A percentile compares a stretch with the other conserved stretches of the same genome.
Evolutionary conservation across 2,888 invertebrate species (phyloP).

Genomic region (Phrixothrix hirtus): DNA sequence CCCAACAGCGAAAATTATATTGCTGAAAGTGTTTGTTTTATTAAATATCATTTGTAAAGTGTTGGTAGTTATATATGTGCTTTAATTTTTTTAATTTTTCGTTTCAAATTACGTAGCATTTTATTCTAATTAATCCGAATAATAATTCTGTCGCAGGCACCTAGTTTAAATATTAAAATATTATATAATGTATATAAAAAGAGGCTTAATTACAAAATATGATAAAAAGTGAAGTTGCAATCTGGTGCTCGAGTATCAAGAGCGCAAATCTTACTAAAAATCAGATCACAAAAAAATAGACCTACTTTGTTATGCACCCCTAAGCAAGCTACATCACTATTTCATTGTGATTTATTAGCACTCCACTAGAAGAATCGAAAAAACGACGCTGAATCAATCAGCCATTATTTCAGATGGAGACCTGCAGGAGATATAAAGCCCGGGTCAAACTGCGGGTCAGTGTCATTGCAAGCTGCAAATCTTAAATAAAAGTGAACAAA

Average conservation of each 20-base stretch:
- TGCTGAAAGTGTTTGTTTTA: no score
- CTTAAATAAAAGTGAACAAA: no score
- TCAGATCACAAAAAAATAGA: constrained; percentile 49
- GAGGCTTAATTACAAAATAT: constrained; percentile 14
- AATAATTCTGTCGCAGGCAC: neutral
- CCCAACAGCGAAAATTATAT: no score
- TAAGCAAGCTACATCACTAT: constrained; percentile 52
- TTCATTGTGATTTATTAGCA: constrained; percentile 59
- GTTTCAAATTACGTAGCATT: neutral
- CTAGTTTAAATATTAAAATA: neutral
- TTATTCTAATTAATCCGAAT: neutral
- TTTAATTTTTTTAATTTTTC: neutral
- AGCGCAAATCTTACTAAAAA: constrained; percentile 48
- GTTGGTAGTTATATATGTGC: neutral
- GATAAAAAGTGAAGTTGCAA: constrained; percentile 20
- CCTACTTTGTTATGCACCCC: constrained; percentile 58
- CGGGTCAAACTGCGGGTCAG: constrained; percentile 52
- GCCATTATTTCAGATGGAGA: constrained; percentile 55
- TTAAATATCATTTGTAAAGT: neutral
- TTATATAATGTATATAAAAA: constrained; percentile 6
- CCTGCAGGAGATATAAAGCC: constrained; percentile 56
- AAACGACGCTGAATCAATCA: constrained; percentile 59
- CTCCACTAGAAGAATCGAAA: constrained; percentile 58
- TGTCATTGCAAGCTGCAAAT: constrained; percentile 44
- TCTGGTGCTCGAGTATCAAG: constrained; percentile 31